Base-by-base conservation (phyloP, 2,888 invertebrate genomes). In the Drosophila longiperda region DNA sequence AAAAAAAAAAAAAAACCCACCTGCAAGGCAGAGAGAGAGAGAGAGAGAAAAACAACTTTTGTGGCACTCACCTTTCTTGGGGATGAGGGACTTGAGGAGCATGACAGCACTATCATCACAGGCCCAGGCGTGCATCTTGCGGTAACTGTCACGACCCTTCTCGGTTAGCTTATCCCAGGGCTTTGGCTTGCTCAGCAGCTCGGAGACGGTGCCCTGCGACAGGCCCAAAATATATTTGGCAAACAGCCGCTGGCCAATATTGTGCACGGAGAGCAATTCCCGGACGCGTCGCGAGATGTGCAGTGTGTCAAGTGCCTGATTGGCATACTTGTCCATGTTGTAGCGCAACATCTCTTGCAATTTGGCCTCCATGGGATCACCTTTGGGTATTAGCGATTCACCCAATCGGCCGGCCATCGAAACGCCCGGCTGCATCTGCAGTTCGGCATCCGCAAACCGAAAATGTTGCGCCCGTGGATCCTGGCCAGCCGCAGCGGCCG, bases 61-160 rank as follows among this genome's bases (percentile, higher is more conserved):
- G 32, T n/a, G 49, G 45, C 66, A 94, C 95, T 95, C 96, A 98
- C 98, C 98, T 98, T 98, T 98, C 95, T 98, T 98, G 93, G 98
- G 98, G 94, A 99, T 98, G 93, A 99, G 96, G 83, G 98, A 98
- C 94, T 99, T 99, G 93, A 99, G 96, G 90, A 99, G 96, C 95
- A 98, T 95, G 91, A 99, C 98, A 91, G 99, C 99, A 91, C 97
- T 97, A 92, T 99, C 99, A 94, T 99, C 99, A 93, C 97, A 97
- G 83, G 99, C 98, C 99, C 99, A 99, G 90, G 98, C 98, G 94
- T 99, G 98, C 98, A 99, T 99, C 94, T 99, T 99, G 91, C 99
- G 95, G 94, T 99, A 99, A 89, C 99, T 99, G 94, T 99, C 99
- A 65, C 99, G 95, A 40, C 99, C 99, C 93, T 99, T 99, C 94